Base-by-base conservation (phyloP, 2,888 invertebrate genomes). In the Adela reaumurella region DNA sequence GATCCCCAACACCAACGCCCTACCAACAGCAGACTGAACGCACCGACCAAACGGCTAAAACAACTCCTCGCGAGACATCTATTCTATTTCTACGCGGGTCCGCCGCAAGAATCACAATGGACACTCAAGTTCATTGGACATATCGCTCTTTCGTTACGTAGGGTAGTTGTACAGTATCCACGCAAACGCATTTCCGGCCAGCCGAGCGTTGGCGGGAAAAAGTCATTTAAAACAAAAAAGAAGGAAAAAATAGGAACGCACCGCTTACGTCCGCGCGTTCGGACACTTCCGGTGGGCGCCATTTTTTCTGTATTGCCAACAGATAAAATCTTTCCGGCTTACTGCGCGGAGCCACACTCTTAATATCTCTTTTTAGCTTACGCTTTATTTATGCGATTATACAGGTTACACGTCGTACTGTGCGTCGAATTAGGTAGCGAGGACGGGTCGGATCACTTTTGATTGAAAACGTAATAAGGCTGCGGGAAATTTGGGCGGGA, bases 241-340 rank as follows among this genome's bases (percentile, higher is more conserved):
- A 58, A 63, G 3, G 35, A 35, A 68, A 73, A 77, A 77, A 74
- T 74, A 68, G 76, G 76, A 74, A 71, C 74, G 72, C 68, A 74
- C 74, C 65, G 72, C 68, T 35, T 35, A 35, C 35, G 35, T 68
- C 74, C 70, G 72, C 70, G 60, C 61, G 73, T 69, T 78, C 74
- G 78, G 78, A 77, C 78, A 77, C 78, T 78, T 78, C 78, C 78
- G 78, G 78, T 78, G 77, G 77, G 72, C 78, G 76, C 78, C 74
- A 77, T 78, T 78, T 77, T 78, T 78, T 77, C 77, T 78, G 74
- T 78, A 78, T 77, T 76, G 77, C 74, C 72, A 77, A 73, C 77
- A 74, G 78, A 78, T 78, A 78, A 77, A 78, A 78, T 78, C 78
- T 78, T 78, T 78, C 77, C 76, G 71, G 70, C 72, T 74, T 76